Base-by-base conservation (phyloP, 2,888 invertebrate genomes). In the Himalopsyche anomala region DNA sequence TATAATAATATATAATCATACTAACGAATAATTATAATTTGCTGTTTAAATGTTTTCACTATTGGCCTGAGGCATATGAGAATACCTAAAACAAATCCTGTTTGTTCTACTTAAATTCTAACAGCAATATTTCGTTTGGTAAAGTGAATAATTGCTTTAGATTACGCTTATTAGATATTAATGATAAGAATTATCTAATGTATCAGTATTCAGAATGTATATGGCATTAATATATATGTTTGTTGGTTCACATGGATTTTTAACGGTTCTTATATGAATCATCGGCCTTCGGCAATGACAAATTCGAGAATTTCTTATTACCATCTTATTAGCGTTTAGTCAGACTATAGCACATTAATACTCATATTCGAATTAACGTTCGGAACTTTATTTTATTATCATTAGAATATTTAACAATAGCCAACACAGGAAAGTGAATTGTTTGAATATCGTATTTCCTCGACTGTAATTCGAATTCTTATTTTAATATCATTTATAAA, bases 101-200 rank as follows among this genome's bases (percentile, higher is more conserved):
- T 74, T 74, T 74, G 74, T 74, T 74, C 74, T 74, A 36, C 28
- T 38, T 74, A 12, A 74, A 74, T 74, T 74, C 36, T 15, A 6
- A 38, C 74, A 36, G 74, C 38, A 74, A 74, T 74, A 38, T 74
- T 36, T 74, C 11, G 11, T 19, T 28, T 9, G 15, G 38, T 74
- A 74, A 74, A 74, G 74, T 36, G 74, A 74, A 74, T 74, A 74
- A 74, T 74, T 74, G 36, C 74, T 38, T 38, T 38, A 17, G 12
- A 74, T 74, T 74, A 74, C 19, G 74, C 74, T 38, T 38, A 74
- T 74, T 74, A 2, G 38, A 38, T 74, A 74, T 74, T 74, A 74
- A 74, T 74, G 74, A 74, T 74, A 36, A 74, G 38, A 74, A 74
- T 74, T 74, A 74, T 74, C 9, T 74, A 74, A 74, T 74, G 36